These are phyloP conservation scores for Oreochromis aureus DNA, from an alignment of 2,113 vertebrate genomes.

Conservation along the genomic window DNA sequence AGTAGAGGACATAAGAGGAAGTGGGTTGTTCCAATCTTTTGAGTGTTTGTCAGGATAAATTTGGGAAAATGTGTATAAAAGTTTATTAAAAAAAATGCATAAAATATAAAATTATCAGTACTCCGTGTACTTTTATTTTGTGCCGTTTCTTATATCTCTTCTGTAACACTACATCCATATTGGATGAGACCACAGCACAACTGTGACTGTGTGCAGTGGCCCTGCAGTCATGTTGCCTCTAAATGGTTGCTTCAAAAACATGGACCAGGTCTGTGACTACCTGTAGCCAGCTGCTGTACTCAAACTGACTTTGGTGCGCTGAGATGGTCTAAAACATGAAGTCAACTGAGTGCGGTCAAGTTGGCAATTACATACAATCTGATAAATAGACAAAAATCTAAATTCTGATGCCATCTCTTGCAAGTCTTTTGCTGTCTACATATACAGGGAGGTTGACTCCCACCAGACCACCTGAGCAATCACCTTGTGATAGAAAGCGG, in stretches of 20 bases:
- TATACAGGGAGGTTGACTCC: background rate
- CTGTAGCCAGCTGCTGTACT: background rate
- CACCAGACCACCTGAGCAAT: background rate
- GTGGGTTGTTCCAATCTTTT: no score
- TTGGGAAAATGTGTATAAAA: no score
- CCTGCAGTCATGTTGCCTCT: background rate
- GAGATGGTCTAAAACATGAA: background rate
- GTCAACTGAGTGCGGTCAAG: background rate
- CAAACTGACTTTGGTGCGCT: background rate
- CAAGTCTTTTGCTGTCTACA: fast-evolving
- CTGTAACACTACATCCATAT: background rate
- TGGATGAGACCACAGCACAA: no score
- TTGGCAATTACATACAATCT: background rate
- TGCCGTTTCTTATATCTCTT: background rate
- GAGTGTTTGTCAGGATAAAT: no score
- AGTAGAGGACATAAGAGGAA: no score
- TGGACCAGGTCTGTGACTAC: fast-evolving
- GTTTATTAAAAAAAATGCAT: no score
- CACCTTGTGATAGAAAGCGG: background rate
- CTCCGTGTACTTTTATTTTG: background rate
- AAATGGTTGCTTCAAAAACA: background rate
- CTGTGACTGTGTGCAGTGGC: no score
- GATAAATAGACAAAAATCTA: background rate
- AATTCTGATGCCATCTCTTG: no score
- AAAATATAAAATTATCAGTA: no score